A percentile compares a stretch with the other conserved stretches of the same genome.
These are phyloP conservation scores for Willowsia nigromaculata DNA, from an alignment of 2,888 invertebrate genomes.

Conservation along the genomic window DNA sequence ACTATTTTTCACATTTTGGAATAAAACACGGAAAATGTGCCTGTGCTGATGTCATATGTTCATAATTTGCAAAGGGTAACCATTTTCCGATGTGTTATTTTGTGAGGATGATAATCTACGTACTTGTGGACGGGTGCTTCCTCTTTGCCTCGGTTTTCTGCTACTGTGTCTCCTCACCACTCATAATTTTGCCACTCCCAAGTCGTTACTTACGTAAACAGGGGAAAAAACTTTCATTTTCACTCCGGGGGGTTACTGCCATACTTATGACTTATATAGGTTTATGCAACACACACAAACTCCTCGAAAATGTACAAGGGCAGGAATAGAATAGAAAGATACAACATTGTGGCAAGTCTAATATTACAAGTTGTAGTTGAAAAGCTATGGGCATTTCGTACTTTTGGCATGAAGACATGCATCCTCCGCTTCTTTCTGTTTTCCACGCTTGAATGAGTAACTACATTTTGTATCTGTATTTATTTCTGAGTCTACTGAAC, in stretches of 20 bases:
- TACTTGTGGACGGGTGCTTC: neutral
- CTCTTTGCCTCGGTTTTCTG: neutral
- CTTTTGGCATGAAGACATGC: neutral
- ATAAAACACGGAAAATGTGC: neutral
- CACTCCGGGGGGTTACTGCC: constrained; percentile 52
- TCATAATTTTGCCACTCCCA: constrained; percentile 49
- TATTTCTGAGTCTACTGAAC: neutral
- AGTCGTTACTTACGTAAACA: constrained; percentile 57
- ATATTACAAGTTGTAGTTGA: neutral
- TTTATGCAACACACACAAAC: neutral
- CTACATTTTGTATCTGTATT: neutral
- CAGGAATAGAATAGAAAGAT: neutral
- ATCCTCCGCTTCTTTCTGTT: neutral
- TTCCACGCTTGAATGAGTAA: constrained; percentile 25
- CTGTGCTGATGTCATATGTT: neutral
- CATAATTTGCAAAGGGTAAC: neutral
- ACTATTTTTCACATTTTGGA: neutral
- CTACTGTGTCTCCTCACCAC: neutral
- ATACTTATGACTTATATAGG: too few species aligned
- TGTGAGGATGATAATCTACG: neutral
- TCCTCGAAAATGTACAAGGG: neutral
- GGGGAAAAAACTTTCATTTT: constrained; percentile 60
- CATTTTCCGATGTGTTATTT: neutral
- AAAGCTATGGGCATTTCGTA: neutral
- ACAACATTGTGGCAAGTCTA: neutral